Base-by-base conservation (phyloP, 2,888 invertebrate genomes). In the Drosophila mimetica region DNA sequence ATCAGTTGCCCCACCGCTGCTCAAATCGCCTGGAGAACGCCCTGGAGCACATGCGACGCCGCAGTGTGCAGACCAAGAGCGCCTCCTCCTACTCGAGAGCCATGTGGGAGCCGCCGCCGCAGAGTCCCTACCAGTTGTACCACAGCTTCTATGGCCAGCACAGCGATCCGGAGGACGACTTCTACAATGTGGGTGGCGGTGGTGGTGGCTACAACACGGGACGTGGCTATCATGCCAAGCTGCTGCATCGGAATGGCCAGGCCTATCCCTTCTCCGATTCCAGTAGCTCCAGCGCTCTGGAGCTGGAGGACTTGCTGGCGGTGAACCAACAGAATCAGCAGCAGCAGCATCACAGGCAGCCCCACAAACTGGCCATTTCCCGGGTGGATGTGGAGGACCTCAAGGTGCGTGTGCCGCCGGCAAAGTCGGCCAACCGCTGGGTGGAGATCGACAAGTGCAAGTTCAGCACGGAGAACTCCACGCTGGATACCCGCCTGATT, bases 361-460 rank as follows among this genome's bases (percentile, higher is more conserved):
- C 90, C 0, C 89, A 90, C 73, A 80, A 84, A 47, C 58, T 89
- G 44, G 55, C 82, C 1, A 77, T 89, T 48, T 79, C 89, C 1
- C 82, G 87, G 13, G 90, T 90, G 13, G 90, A 90, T 44, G 89
- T 90, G 1, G 90, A 91, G 47, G 91, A 91, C 59, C 79, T 91
- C 22, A 88, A 88, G 39, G 95, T 96, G 1, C 93, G 95, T 5
- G 92, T 95, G 16, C 95, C 95, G 1, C 95, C 95, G 1, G 93
- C 94, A 54, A 93, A 94, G 70, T 92, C 93, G 2, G 74, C 86
- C 92, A 93, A 88, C 0, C 88, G 90, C 16, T 95, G 95, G 95
- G 95, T 95, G 13, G 93, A 94, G 72, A 85, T 96, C 0, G 96
- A 96, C 75, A 94, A 94, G 88, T 96, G 96, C 89, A 93, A 94